Conservation (phyloP, 1,140 invertebrate genomes). For the Rhagoletis zephyria region DNA sequence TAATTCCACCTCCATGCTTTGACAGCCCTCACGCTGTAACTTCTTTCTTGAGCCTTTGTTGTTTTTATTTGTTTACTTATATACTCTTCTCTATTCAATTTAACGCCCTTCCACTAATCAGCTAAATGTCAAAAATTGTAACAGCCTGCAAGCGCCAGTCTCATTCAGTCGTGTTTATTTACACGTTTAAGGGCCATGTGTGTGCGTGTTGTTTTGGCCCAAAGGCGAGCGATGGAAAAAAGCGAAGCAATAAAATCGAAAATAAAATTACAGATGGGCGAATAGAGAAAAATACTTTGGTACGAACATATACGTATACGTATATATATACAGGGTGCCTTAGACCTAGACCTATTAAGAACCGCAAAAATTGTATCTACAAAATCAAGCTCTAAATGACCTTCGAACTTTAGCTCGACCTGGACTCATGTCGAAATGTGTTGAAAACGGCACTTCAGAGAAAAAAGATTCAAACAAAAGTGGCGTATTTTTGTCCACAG, state of each 20-base stretch:
- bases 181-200: constrained; percentile 10
- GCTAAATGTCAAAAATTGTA: constrained; percentile 34
- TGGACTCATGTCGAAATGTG: too few species aligned
- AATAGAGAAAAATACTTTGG: not conserved
- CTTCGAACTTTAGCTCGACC: too few species aligned
- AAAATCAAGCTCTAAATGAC: too few species aligned
- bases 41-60: not conserved
- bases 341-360: not conserved
- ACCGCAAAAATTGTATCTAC: too few species aligned
- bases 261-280: not conserved
- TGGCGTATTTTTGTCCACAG: too few species aligned
- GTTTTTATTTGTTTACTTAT: too few species aligned
- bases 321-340: not conserved
- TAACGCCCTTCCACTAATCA: not conserved
- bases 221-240: not conserved
- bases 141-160: not conserved
- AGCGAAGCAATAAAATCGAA: constrained; percentile 7
- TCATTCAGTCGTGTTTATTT: not conserved
- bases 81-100: not conserved
- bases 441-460: too few species aligned
- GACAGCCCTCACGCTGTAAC: not conserved
- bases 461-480: too few species aligned
- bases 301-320: too few species aligned
- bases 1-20: not conserved
- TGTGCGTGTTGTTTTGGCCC: not conserved